phyloP scores from a whole-genome alignment of 2,797 vertebrate genomes.

The Pseudotriccus pelzelni region DNA sequence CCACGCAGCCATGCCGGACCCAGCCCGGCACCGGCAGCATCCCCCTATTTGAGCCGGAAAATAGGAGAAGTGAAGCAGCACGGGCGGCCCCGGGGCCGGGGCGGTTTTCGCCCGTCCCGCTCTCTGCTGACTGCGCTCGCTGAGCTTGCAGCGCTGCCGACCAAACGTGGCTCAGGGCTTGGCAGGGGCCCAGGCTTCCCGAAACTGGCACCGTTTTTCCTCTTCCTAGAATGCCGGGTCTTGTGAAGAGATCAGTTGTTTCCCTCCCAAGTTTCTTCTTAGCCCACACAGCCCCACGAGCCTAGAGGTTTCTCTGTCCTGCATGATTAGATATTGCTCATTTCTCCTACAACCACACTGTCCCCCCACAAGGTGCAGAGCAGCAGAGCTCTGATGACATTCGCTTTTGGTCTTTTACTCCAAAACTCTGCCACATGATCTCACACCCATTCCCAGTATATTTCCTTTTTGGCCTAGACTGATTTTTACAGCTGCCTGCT shows the following conservation, averaged over 20 bases:
- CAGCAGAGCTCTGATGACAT: neutral
- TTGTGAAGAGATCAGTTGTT: rapidly evolving
- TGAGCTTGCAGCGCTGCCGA: neutral
- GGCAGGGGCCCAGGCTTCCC: neutral
- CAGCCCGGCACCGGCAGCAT: neutral
- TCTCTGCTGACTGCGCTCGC: neutral
- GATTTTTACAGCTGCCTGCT: neutral
- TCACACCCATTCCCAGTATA: rapidly evolving
- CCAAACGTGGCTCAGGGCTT: neutral
- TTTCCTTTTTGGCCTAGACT: too few relatives aligned
- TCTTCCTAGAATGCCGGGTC: neutral
- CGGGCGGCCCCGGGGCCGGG: neutral
- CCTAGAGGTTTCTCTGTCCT: neutral
- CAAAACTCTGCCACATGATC: neutral
- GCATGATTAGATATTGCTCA: rapidly evolving
- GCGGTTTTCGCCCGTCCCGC: neutral
- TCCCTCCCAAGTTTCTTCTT: neutral
- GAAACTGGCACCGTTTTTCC: neutral
- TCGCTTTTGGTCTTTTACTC: neutral
- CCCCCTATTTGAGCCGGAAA: slow-evolving; percentile 33
- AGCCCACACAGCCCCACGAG: rapidly evolving
- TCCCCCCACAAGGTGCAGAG: rapidly evolving
- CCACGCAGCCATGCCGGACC: neutral
- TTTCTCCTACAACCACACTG: neutral
- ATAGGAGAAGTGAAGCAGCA: slow-evolving; percentile 20